Conservation (phyloP, 2,888 invertebrate species). For the Aleiodes alternator region DNA sequence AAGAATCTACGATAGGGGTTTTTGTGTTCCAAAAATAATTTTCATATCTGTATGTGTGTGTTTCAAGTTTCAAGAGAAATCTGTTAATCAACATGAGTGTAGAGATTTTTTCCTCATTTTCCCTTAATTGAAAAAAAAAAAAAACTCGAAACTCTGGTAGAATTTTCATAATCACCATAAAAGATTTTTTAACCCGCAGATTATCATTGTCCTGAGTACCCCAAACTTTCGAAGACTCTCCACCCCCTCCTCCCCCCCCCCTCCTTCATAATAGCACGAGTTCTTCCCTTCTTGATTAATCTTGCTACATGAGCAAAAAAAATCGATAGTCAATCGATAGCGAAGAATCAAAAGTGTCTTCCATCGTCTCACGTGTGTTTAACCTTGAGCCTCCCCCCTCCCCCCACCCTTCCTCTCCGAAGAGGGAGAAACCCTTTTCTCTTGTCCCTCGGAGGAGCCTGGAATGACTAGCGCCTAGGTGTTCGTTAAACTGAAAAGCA, state of each 20-base stretch:
- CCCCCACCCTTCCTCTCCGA: not conserved
- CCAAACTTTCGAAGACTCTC: not conserved
- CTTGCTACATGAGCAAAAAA: not conserved
- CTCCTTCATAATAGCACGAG: not conserved
- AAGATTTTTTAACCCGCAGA: not conserved
- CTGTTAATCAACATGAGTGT: constrained; percentile 12
- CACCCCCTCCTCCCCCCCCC: not conserved
- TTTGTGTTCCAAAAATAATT: constrained; percentile 31
- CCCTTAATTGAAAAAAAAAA: too few species aligned
- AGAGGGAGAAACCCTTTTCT: not conserved
- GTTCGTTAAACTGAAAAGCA: constrained; percentile 4
- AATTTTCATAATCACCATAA: not conserved
- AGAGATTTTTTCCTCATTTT: too few species aligned
- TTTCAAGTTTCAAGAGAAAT: not conserved
- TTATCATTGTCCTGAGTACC: not conserved
- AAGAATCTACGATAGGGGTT: constrained; percentile 22
- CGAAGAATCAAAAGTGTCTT: constrained; percentile 10
- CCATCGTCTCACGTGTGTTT: constrained; percentile 18
- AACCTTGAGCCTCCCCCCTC: not conserved
- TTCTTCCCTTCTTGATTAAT: constrained; percentile 18
- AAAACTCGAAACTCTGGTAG: too few species aligned
- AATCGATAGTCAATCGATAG: constrained; percentile 27
- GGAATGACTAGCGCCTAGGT: not conserved
- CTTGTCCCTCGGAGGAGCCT: too few species aligned
- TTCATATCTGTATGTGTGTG: constrained; percentile 8